A percentile compares a stretch with the other conserved stretches of the same genome.
These are phyloP conservation scores for Dendrolimus pini DNA, from an alignment of 2,888 invertebrate genomes.

Conservation along the genomic window DNA sequence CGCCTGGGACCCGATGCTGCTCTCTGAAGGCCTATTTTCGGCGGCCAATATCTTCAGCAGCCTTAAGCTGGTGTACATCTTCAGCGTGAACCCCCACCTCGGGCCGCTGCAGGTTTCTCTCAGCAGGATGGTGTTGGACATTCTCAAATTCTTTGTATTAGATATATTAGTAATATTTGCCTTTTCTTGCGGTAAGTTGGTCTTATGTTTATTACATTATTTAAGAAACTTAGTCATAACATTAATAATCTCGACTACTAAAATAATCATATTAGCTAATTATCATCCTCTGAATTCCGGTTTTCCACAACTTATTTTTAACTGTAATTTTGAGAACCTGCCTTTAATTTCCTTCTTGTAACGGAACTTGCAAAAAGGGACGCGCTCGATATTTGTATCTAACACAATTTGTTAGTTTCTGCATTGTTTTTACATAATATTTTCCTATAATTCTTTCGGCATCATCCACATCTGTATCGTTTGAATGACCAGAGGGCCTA, in stretches of 20 bases:
- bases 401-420: too few species aligned
- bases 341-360: too few species aligned
- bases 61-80: constrained; percentile 97
- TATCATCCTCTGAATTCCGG: too few species aligned
- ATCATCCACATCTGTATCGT: background rate
- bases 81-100: constrained; percentile 97
- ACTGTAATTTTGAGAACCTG: too few species aligned
- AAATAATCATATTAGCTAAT: too few species aligned
- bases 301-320: too few species aligned
- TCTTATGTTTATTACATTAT: background rate
- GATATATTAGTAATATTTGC: constrained; percentile 95
- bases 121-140: constrained; percentile 95
- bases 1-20: constrained; percentile 98
- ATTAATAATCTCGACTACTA: too few species aligned
- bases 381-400: too few species aligned
- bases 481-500: background rate
- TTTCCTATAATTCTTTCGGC: too few species aligned
- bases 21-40: constrained; percentile 97
- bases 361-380: too few species aligned
- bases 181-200: constrained; percentile 92
- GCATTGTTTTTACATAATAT: too few species aligned
- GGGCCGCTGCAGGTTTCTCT: constrained; percentile 97
- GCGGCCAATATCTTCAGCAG: constrained; percentile 98
- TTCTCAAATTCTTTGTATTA: constrained; percentile 96
- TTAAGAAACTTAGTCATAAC: background rate